These are phyloP conservation scores for Arnoldichthys spilopterus DNA, from an alignment of 2,797 vertebrate genomes.

Conservation along the genomic window DNA sequence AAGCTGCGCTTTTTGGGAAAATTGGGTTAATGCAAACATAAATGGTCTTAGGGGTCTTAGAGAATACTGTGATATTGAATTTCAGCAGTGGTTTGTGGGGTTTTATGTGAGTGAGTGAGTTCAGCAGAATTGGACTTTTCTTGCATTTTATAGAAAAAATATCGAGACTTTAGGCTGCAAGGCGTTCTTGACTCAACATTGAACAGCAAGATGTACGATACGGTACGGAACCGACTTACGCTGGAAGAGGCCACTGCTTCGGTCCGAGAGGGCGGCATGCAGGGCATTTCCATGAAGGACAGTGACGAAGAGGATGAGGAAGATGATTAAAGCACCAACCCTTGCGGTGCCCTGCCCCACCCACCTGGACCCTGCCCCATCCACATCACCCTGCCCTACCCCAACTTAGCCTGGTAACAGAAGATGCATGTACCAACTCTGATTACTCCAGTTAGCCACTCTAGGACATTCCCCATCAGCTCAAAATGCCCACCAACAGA, in stretches of 20 bases:
- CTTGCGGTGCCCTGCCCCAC: constrained; percentile 57
- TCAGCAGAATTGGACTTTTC: constrained; percentile 12
- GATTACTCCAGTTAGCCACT: constrained; percentile 93
- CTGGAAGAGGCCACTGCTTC: constrained; percentile 95
- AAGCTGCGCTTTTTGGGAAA: not conserved
- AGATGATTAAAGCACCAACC: constrained; percentile 83
- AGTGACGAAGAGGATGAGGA: constrained; percentile 98
- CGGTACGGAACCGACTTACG: constrained; percentile 94
- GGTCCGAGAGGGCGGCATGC: constrained; percentile 94
- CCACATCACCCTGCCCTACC: constrained; percentile 35
- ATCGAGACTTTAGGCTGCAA: constrained; percentile 98
- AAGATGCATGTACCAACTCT: constrained; percentile 98
- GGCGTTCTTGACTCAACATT: constrained; percentile 97
- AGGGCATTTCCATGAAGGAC: constrained; percentile 99
- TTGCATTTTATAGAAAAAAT: constrained; percentile 90
- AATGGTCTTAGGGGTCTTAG: not conserved
- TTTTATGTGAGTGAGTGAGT: not conserved
- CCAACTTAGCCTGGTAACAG: constrained; percentile 88
- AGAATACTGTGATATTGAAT: not conserved
- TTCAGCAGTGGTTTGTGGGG: not conserved
- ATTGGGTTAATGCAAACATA: not conserved
- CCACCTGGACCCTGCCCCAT: constrained; percentile 28
- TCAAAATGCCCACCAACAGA: constrained; percentile 90
- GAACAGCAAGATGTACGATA: constrained; percentile 99
- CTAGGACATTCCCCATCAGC: constrained; percentile 92